Conservation (phyloP, 2,888 invertebrate genomes). For the Trichopoda pennipes region DNA sequence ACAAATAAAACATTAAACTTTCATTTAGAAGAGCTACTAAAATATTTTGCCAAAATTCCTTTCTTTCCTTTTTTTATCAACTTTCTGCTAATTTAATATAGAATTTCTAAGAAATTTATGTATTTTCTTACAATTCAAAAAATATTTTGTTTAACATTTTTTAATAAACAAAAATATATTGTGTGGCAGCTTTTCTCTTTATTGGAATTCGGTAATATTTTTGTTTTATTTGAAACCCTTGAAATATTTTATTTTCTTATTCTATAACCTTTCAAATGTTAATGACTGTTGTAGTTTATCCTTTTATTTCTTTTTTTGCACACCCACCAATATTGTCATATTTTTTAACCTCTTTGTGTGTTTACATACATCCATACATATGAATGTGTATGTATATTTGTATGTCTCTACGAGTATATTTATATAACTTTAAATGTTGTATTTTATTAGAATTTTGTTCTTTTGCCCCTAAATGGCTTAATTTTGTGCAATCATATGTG, state of each 20-base stretch:
- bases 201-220: constrained; percentile 18
- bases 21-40: background rate
- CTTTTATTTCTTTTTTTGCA: constrained; percentile 28
- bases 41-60: background rate
- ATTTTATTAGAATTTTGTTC: constrained; percentile 55
- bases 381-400: background rate
- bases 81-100: constrained; percentile 26
- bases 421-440: constrained; percentile 13
- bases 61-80: too few species aligned
- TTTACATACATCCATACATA: background rate
- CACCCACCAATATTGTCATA: constrained; percentile 28
- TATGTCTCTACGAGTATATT: background rate
- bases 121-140: constrained; percentile 43
- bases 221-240: constrained; percentile 24
- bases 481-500: constrained; percentile 62
- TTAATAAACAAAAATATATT: constrained; percentile 26
- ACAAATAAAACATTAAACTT: constrained; percentile 16
- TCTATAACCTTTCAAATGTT: constrained; percentile 57
- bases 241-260: constrained; percentile 26
- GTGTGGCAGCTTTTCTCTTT: constrained; percentile 2
- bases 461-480: constrained; percentile 57
- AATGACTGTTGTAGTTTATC: constrained; percentile 53
- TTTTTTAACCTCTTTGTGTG: constrained; percentile 12
- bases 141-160: constrained; percentile 15
- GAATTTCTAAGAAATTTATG: constrained; percentile 20